Conservation (phyloP, 2,797 vertebrate genomes). For the Anabacerthia variegaticeps region DNA sequence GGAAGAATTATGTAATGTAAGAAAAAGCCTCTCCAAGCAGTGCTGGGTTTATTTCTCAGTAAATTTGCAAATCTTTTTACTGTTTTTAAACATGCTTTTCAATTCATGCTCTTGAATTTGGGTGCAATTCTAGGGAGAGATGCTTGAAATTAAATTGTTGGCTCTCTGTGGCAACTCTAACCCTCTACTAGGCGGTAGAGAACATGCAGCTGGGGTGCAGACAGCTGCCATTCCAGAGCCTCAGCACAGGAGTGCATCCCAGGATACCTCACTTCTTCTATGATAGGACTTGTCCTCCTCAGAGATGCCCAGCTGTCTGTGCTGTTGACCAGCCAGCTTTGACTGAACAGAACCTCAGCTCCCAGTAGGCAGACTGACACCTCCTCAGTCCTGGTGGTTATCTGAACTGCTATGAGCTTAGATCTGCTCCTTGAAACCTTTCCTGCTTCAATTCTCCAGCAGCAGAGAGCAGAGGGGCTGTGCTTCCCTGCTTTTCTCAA, state of each 20-base stretch:
- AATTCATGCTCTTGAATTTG: conserved; percentile 1
- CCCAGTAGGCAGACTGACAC: not conserved
- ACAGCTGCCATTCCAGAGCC: not conserved
- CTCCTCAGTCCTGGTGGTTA: not conserved
- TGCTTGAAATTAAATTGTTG: conserved; percentile 27
- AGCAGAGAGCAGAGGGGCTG: not conserved
- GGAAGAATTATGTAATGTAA: not conserved
- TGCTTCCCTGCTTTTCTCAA: not conserved
- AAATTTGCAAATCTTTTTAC: not conserved
- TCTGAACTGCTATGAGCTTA: not conserved
- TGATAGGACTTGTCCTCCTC: not conserved
- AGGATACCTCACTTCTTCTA: not conserved
- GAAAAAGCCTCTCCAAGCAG: not conserved
- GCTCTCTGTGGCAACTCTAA: not conserved
- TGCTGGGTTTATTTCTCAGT: not conserved
- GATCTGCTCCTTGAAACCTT: not conserved
- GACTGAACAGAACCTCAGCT: not conserved
- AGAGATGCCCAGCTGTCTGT: not conserved
- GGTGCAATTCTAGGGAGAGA: not conserved
- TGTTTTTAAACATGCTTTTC: conserved; percentile 17
- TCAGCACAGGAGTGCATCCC: not conserved
- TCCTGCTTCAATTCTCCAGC: not conserved
- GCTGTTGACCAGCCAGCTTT: not conserved
- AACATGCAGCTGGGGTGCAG: not conserved
- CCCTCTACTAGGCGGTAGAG: not conserved